Conservation (phyloP, 2,797 vertebrate species). For the Atherinosoma microstoma region DNA sequence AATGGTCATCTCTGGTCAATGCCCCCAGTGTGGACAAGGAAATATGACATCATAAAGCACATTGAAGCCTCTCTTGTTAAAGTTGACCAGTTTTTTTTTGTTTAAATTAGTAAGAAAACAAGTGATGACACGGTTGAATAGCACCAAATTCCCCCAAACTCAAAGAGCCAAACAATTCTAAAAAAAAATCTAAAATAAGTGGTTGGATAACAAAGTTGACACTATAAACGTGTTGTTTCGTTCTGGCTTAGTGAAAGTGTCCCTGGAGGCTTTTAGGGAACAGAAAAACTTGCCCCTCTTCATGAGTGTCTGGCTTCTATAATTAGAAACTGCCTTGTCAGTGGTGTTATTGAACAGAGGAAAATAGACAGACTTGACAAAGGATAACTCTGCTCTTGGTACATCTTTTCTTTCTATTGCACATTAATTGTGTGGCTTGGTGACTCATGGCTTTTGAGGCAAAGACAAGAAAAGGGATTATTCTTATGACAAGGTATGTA, state of each 20-base stretch:
- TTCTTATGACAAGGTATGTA: slow-evolving; percentile 21
- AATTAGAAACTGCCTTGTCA: slow-evolving; percentile 54
- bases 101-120: slow-evolving; percentile 10
- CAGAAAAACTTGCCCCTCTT: slow-evolving; percentile 34
- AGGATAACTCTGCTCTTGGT: slow-evolving; percentile 17
- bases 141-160: not conserved
- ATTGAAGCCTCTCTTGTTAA: slow-evolving; percentile 1
- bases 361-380: slow-evolving; percentile 36
- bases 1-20: not conserved
- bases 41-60: not conserved
- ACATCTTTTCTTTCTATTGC: slow-evolving; percentile 27
- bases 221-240: slow-evolving; percentile 38
- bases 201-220: slow-evolving; percentile 43
- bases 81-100: no score
- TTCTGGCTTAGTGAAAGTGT: slow-evolving; percentile 45
- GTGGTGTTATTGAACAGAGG: slow-evolving; percentile 37
- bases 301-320: slow-evolving; percentile 57
- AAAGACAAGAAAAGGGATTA: slow-evolving; percentile 16
- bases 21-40: not conserved
- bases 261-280: slow-evolving; percentile 29
- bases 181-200: slow-evolving; percentile 35
- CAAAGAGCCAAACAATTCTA: slow-evolving; percentile 7
- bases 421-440: slow-evolving; percentile 21
- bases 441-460: slow-evolving; percentile 24
- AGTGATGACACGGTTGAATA: slow-evolving; percentile 13